Evolutionary conservation across 1,140 invertebrate genomes (phyloP), one percentile per base, ranked within the genome.

Genomic region (Eulimnadia texana): DNA sequence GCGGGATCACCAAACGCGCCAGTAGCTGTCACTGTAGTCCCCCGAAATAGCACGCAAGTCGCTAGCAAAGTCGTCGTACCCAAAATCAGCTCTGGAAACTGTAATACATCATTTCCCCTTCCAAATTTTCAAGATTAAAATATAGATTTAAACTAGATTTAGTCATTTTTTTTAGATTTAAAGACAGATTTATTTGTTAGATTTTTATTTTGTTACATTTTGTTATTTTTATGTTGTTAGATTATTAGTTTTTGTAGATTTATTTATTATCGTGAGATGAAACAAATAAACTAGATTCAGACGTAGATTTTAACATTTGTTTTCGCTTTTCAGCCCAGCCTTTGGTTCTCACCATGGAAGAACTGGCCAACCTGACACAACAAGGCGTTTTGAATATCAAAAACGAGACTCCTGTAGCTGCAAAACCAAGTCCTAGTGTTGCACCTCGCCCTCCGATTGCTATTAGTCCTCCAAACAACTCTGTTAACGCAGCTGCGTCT

Each of bases 291-390:
- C n/a, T n/a, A n/a, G n/a, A n/a, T n/a, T n/a, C n/a, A n/a, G n/a
- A n/a, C n/a, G n/a, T n/a, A n/a, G n/a, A n/a, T n/a, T n/a, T n/a
- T n/a, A n/a, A n/a, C n/a, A n/a, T n/a, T n/a, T n/a, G n/a, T n/a
- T n/a, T n/a, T n/a, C n/a, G n/a, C 27, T 25, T 13, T 28, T 61
- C 47, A 61, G 11, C 27, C 55, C 47, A 66, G 28, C 73, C 75
- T n/a, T 74, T 78, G 49, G 71, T 78, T 16, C 63, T 79, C 2
- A 76, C 72, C 33, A 66, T 74, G 0, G 70, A 75, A 64, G 75
- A 79, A 63, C 77, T 77, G 65, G 73, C 74, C 19, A 69, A 73
- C 6, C 66, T 79, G 2, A 71, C 74, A 33, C 73, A 76, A 62
- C 76, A 76, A 54, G 68, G 63, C 57, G 50, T 55, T 62, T 28